Base-by-base conservation (phyloP, 1,140 invertebrate species). In the Megalonaias nervosa region DNA sequence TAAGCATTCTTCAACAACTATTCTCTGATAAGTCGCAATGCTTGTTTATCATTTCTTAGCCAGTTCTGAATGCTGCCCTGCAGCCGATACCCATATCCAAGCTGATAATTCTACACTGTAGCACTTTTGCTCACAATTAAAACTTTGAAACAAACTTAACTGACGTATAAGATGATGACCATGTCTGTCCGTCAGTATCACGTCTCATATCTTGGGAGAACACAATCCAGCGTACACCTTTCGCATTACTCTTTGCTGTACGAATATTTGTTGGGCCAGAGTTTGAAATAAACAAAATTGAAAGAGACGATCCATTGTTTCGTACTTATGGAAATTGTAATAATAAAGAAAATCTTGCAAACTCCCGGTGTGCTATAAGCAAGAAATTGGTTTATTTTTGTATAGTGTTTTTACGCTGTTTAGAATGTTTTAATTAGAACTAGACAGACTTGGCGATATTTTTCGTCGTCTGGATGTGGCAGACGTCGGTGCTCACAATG, bases 221-320 rank as follows among this genome's bases (percentile, higher is more conserved):
- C 2, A 1, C 26, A 26, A 1, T 26, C 1, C 26, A 26, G 26
- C 26, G 26, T 1, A 76, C 68, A 19, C 75, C 68, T 23, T 21
- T 48, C 16, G 75, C 11, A 17, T 71, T 17, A 57, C 26, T 76
- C 15, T 76, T 71, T 26, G 31, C 68, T 23, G 71, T 62, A 66
- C 75, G 59, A 58, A 76, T 76, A 62, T 76, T 76, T 23, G 61
- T 71, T 13, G 75, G 75, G 13, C 75, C 67, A 38, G 75, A 76
- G 55, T 76, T 68, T 76, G 16, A 61, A 3, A 61, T 26, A 26
- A 26, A 2, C 26, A 26, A 26, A 26, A 26, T 1, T 26, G 26
- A 26, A 26, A 26, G 26, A 26, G 26, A 26, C 26, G 26, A 26
- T 26, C 2, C 26, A 26, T 26, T 26, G 26, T 26, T 26, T 26